phyloP scores from a whole-genome alignment of 2,113 vertebrate genomes.

The Datnioides undecimradiatus region DNA sequence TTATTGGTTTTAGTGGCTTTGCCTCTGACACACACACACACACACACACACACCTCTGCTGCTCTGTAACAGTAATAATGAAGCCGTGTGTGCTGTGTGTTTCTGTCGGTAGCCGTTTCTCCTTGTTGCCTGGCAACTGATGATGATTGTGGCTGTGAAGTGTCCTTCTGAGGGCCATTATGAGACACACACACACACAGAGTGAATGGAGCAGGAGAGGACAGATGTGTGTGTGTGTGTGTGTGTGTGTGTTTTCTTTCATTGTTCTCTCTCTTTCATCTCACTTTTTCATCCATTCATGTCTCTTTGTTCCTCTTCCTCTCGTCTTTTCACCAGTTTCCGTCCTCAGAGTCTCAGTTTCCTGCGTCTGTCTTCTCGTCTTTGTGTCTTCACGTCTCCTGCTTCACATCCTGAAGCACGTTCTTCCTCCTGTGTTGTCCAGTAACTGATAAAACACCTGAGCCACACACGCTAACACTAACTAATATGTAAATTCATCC shows the following conservation, averaged over 20 bases:
- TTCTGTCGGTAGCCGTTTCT: constrained; percentile 62
- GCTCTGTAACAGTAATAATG: constrained; percentile 63
- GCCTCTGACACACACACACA: constrained; percentile 40
- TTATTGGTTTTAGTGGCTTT: too few species aligned
- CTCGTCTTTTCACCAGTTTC: not conserved
- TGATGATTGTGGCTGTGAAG: constrained; percentile 75
- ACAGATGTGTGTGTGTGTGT: constrained; percentile 50
- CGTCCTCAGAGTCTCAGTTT: not conserved
- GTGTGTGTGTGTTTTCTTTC: constrained; percentile 38
- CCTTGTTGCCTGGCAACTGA: constrained; percentile 77
- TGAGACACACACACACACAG: constrained; percentile 54
- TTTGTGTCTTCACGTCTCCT: too few species aligned
- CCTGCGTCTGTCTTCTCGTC: too few species aligned
- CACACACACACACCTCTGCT: constrained; percentile 36
- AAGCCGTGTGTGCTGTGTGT: constrained; percentile 47
- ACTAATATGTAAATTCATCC: too few species aligned
- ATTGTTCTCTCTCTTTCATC: constrained; percentile 49
- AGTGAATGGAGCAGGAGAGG: constrained; percentile 31
- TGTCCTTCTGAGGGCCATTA: constrained; percentile 76
- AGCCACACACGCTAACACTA: too few species aligned
- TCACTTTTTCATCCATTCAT: constrained; percentile 51
- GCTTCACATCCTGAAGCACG: too few species aligned
- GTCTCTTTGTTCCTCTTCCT: constrained; percentile 26
- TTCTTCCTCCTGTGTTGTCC: too few species aligned
- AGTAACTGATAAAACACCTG: too few species aligned